Base-by-base conservation (phyloP, 2,797 vertebrate species). In the Otolemur crassicaudatus region DNA sequence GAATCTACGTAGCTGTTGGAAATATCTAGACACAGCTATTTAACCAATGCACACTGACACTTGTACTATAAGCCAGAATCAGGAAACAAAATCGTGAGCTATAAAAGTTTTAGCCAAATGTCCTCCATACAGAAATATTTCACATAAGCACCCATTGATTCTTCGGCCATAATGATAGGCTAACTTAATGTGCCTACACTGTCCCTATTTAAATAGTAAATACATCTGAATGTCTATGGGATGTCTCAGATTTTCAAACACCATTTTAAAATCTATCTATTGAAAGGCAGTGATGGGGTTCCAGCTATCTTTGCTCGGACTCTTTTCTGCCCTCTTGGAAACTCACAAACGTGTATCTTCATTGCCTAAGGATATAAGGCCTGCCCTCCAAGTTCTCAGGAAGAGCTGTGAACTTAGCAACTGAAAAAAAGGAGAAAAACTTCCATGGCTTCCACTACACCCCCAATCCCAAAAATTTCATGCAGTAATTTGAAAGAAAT, bases 311-410 rank as follows among this genome's bases (percentile, higher is more conserved):
- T 75, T 89, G 23, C 25, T 85, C 85, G 92, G 67, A 69, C 17
- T 88, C 37, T 94, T 91, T 80, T 65, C 70, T 95, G 76, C 72
- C n/a, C 43, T 90, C 40, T 89, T 53, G 9, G n/a, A 49, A 76
- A 53, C 46, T 60, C 46, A 65, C 13, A 60, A 77, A 92, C 53
- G 7, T 23, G 4, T 49, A 40, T 69, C 22, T 89, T 82, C 49
- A 77, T 58, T 56, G 34, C 69, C 76, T 70, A 56, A 23, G 29
- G 70, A 63, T 27, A 56, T 2, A 67, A 40, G 27, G 13, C 5
- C 10, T 76, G 22, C 31, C 61, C 72, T 92, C 46, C 81, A 22
- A 82, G 70, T 97, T 97, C 43, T 56, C 49, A 77, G 31, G 70
- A 53, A 58, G n/a, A n/a, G 31, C 22, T 60, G 17, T 67, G 60